phyloP scores from a whole-genome alignment of 2,113 vertebrate genomes.

The Psammodynastes pulverulentus region DNA sequence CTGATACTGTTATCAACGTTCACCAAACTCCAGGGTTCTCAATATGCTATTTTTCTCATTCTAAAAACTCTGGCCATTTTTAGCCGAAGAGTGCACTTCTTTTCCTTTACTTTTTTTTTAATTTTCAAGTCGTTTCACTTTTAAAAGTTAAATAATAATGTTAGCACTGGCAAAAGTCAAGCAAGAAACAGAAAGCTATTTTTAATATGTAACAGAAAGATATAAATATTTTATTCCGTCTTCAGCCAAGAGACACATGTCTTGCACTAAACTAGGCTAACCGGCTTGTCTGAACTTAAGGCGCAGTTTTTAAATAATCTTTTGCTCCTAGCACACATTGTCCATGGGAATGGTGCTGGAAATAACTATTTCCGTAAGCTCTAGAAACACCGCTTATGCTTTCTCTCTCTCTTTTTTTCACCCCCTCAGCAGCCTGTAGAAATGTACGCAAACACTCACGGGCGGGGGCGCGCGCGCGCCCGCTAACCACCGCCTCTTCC shows the following conservation, averaged over 20 bases:
- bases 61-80: not conserved
- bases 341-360: not conserved
- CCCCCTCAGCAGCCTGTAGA: not conserved
- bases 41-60: not conserved
- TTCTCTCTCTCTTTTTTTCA: not conserved
- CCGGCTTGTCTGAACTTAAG: not conserved
- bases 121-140: constrained; percentile 31
- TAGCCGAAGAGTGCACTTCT: not conserved
- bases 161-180: not conserved
- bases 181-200: not conserved
- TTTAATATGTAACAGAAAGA: not conserved
- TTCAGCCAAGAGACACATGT: not conserved
- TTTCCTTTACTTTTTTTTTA: rapidly evolving
- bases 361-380: not conserved
- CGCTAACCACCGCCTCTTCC: constrained; percentile 4
- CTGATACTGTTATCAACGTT: not conserved
- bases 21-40: not conserved
- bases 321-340: not conserved
- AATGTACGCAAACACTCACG: not conserved
- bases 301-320: not conserved
- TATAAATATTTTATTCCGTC: not conserved
- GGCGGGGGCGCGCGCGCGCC: not conserved
- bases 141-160: not conserved
- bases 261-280: not conserved
- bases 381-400: not conserved